A percentile compares a stretch with the other conserved stretches of the same genome.
These are phyloP conservation scores for Agonopterix arenella DNA, from an alignment of 2,888 invertebrate species.

Conservation along the genomic window DNA sequence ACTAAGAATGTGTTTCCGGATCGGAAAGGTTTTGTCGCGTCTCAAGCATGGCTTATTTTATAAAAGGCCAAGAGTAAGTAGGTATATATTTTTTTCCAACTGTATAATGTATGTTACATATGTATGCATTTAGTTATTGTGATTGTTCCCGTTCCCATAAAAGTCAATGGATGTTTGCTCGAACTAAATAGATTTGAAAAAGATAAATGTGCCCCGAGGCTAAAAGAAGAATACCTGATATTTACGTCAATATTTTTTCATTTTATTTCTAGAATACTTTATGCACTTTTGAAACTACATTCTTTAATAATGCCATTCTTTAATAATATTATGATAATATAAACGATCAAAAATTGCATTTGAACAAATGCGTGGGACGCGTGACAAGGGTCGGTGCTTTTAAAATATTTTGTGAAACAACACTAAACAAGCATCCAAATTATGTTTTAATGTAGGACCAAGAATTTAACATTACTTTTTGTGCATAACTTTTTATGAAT, in stretches of 20 bases:
- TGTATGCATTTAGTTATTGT: conserved; percentile 2
- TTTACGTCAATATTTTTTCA: too few relatives aligned
- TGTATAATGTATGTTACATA: too few relatives aligned
- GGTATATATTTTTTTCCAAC: too few relatives aligned
- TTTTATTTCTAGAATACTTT: too few relatives aligned
- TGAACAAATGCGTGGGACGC: conserved; percentile 29
- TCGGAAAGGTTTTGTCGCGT: conserved; percentile 49
- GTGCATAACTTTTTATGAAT: conserved; percentile 10
- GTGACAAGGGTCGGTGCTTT: conserved; percentile 43
- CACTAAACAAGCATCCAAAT: conserved; percentile 37
- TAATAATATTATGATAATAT: not conserved
- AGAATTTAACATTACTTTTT: not conserved
- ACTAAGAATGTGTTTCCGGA: conserved; percentile 72
- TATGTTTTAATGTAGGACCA: conserved; percentile 28
- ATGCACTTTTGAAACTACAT: not conserved
- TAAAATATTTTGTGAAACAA: conserved; percentile 45
- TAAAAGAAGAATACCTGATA: too few relatives aligned
- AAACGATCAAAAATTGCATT: conserved; percentile 7
- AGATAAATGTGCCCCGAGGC: conserved; percentile 4
- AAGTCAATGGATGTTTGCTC: conserved; percentile 1
- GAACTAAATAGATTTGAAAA: conserved; percentile 2
- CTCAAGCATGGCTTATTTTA: conserved; percentile 4
- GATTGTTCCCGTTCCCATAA: conserved; percentile 4
- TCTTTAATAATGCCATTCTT: not conserved
- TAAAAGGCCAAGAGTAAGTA: too few relatives aligned